Percentiles rank a stretch among this genome's conserved stretches.
These are phyloP conservation scores for Rattus norvegicus DNA, from an alignment of 2,113 vertebrate species.

Conservation along the genomic window GRCr8 NC_086032.1:33949001-33949500, in stretches of 20 bases:
- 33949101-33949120: neutral
- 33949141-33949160: neutral
- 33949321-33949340: neutral
- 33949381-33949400: neutral
- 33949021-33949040: no score
- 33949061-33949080: neutral
- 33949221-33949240: neutral
- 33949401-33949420: neutral
- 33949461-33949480: neutral
- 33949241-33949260: neutral
- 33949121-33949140: slow-evolving; percentile 11
- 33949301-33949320: neutral
- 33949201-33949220: neutral
- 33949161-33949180: neutral
- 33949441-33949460: neutral
- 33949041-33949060: neutral
- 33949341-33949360: neutral
- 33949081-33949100: neutral
- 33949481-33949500: neutral
- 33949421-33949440: neutral
- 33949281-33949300: neutral
- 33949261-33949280: neutral
- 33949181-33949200: neutral
- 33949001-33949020: neutral
- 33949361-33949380: fast-evolving